These are phyloP conservation scores for Eudemis profundana DNA, from an alignment of 2,888 invertebrate species.

Conservation along the genomic window DNA sequence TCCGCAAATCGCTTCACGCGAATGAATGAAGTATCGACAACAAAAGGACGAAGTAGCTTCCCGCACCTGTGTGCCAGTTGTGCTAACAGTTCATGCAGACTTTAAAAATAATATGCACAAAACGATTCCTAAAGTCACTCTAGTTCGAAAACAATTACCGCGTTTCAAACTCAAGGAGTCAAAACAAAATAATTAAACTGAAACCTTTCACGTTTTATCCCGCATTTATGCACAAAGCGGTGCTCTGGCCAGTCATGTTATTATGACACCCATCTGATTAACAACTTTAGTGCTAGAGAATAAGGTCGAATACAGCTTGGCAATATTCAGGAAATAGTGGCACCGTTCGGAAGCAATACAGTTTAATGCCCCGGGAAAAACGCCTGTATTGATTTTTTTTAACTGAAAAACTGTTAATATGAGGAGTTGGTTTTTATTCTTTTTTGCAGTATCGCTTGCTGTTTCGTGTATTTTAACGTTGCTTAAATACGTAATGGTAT, in stretches of 20 bases:
- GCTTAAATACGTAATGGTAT: neutral
- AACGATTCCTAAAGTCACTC: neutral
- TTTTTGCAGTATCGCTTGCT: neutral
- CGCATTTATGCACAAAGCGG: constrained; percentile 20
- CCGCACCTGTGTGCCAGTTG: no score
- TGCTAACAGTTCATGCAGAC: no score
- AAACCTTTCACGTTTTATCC: constrained; percentile 25
- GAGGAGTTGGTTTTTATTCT: constrained; percentile 4
- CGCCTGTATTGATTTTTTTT: constrained; percentile 42
- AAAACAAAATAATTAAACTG: constrained; percentile 27
- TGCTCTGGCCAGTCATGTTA: constrained; percentile 11
- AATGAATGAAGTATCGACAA: no score
- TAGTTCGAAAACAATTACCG: constrained; percentile 21
- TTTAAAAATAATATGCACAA: neutral
- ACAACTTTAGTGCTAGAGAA: neutral
- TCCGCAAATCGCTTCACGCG: no score
- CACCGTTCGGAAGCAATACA: constrained; percentile 35
- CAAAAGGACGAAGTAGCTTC: no score
- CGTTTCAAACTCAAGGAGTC: constrained; percentile 20
- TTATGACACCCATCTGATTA: neutral
- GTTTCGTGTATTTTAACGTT: neutral
- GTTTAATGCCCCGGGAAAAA: constrained; percentile 43
- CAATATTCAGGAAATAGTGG: constrained; percentile 5
- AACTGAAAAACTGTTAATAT: constrained; percentile 29
- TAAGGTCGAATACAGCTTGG: constrained; percentile 3